A percentile compares a stretch with the other conserved stretches of the same genome.
phyloP scores from a whole-genome alignment of 1,140 invertebrate species.

The Wasmannia auropunctata region DNA sequence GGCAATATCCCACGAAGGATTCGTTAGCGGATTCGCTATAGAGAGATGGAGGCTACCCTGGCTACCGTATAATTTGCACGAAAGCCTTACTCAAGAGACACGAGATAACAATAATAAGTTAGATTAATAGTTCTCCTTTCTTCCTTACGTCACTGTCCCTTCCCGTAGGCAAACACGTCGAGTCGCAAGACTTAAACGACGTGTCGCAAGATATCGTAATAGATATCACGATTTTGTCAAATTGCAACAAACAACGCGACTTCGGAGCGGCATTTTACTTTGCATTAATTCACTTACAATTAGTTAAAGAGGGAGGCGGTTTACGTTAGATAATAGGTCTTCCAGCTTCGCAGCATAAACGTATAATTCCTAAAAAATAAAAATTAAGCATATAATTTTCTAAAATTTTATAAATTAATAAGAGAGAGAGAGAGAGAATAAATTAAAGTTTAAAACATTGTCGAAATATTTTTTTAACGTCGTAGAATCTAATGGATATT shows the following conservation, averaged over 20 bases:
- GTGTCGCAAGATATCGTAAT: conserved; percentile 9
- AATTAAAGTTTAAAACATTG: too few species aligned
- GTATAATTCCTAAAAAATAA: not conserved
- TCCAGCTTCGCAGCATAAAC: not conserved
- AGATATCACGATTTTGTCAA: conserved; percentile 12
- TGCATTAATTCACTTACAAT: not conserved
- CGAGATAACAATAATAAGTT: conserved; percentile 32
- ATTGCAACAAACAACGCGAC: not conserved
- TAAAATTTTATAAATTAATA: not conserved
- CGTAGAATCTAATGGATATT: too few species aligned
- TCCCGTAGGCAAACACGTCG: not conserved
- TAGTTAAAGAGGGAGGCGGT: not conserved
- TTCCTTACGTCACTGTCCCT: not conserved
- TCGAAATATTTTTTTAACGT: too few species aligned
- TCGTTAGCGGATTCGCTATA: not conserved
- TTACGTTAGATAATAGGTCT: not conserved
- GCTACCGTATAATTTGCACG: conserved; percentile 32
- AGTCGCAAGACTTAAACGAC: conserved; percentile 32
- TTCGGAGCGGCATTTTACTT: not conserved
- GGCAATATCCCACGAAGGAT: not conserved
- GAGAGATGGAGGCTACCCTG: not conserved
- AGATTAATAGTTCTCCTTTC: conserved; percentile 12
- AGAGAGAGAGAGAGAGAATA: not conserved
- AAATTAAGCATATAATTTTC: too few species aligned
- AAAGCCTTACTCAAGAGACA: conserved; percentile 33